A percentile compares a stretch with the other conserved stretches of the same genome.
Conservation (phyloP, 2,888 invertebrate genomes). For the Melipona bicolor region DNA sequence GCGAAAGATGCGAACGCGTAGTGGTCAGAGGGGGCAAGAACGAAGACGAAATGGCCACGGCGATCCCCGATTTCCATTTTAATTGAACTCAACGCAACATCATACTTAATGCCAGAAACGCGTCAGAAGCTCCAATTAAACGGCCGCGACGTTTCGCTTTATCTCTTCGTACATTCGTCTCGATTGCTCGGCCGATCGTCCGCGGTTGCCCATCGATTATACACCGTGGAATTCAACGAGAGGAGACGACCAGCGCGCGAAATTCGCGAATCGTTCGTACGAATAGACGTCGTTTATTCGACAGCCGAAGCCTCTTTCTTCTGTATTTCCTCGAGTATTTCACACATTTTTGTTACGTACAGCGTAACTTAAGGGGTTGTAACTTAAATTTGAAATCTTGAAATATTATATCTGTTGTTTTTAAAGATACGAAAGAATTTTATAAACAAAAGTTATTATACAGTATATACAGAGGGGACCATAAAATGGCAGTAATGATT, state of each 20-base stretch:
- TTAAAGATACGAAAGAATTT: no score
- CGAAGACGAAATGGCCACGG: slow-evolving; percentile 31
- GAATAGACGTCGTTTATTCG: not conserved
- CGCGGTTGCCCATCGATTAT: slow-evolving; percentile 66
- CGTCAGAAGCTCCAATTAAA: slow-evolving; percentile 82
- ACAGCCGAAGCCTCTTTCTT: no score
- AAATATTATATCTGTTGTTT: no score
- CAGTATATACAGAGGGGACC: no score
- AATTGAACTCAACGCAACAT: slow-evolving; percentile 83
- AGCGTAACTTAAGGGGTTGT: no score
- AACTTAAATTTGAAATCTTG: no score
- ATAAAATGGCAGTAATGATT: no score
- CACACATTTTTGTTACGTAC: no score
- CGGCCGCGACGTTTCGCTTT: slow-evolving; percentile 79
- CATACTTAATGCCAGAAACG: slow-evolving; percentile 83
- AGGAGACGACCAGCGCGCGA: not conserved
- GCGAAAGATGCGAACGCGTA: slow-evolving; percentile 15
- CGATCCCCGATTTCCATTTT: slow-evolving; percentile 82
- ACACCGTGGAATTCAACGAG: slow-evolving; percentile 56
- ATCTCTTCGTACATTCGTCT: slow-evolving; percentile 70
- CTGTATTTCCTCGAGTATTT: no score
- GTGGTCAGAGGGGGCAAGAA: slow-evolving; percentile 27
- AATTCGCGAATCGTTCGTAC: slow-evolving; percentile 1
- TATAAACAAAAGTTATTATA: no score
- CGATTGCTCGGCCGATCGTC: slow-evolving; percentile 69